Conservation (phyloP, 2,797 vertebrate species). For the Lutjanus argentimaculatus region DNA sequence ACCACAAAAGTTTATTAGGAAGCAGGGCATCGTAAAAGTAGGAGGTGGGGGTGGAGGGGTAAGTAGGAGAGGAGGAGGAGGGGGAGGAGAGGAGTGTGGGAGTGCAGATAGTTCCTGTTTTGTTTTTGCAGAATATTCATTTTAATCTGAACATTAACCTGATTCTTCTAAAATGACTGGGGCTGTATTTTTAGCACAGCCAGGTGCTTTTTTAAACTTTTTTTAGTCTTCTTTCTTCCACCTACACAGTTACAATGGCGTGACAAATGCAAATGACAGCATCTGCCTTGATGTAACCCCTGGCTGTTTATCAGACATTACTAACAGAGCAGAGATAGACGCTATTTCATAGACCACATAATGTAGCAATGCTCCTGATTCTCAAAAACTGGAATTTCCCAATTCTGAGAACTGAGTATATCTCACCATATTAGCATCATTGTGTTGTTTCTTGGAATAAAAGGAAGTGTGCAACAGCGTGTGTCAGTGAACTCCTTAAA, state of each 20-base stretch:
- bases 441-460: constrained; percentile 3
- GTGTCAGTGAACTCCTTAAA: neutral
- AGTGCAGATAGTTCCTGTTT: constrained; percentile 56
- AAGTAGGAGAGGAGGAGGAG: constrained; percentile 20
- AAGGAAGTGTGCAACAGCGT: neutral
- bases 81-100: neutral
- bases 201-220: constrained; percentile 29
- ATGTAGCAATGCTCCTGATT: constrained; percentile 19
- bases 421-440: neutral
- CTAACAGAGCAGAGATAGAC: neutral
- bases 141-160: constrained; percentile 43
- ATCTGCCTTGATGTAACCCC: constrained; percentile 32
- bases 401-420: neutral
- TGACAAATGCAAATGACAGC: constrained; percentile 48
- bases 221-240: neutral
- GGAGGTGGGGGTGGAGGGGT: constrained; percentile 38
- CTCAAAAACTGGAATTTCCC: constrained; percentile 40
- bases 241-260: constrained; percentile 36
- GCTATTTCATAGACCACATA: neutral
- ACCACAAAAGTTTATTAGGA: constrained; percentile 89
- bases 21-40: constrained; percentile 82
- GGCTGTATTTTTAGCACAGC: constrained; percentile 55
- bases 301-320: constrained; percentile 15
- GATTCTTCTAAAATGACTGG: constrained; percentile 12
- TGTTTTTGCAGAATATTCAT: constrained; percentile 65